Evolutionary conservation across 2,888 invertebrate species (phyloP), one percentile per base, ranked within the genome.

Genomic region (Aelia acuminata): DNA sequence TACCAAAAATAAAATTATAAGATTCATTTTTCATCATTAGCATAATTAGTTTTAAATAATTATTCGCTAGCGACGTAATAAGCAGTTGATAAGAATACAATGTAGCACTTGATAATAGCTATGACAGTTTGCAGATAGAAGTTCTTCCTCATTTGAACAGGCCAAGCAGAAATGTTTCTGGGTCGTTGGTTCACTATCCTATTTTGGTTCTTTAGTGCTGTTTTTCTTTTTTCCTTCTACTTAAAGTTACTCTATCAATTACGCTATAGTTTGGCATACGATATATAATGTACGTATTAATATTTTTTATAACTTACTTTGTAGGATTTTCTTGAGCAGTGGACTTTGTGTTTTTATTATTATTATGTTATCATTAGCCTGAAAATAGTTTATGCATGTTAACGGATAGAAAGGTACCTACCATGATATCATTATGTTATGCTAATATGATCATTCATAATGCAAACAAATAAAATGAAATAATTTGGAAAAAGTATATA

Each of bases 81-180:
- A 39, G 22, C 43, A 80, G 43, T 20, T n/a, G n/a, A 80, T 80
- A 43, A 80, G 43, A 5, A 20, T 1, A 75, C 22, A 80, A 47
- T 80, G 43, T 39, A 80, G 80, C 43, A 39, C 43, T 20, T 47
- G 43, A 47, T 80, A 47, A 39, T 43, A 43, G n/a, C n/a, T 26
- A n/a, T 39, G 43, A 43, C 80, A 80, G 22, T n/a, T 80, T 1
- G 80, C n/a, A 13, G 80, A 80, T 80, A 80, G n/a, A 70, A 70
- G 63, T 35, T 20, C 63, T 70, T 35, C 31, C 18, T 35, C 20
- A 18, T 31, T 35, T 7, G 31, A 70, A 35, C 7, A 70, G 31
- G 26, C 57, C 8, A 63, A 7, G n/a, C n/a, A 43, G 43, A 80
- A 80, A 39, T 80, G 43, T 43, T 80, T 43, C n/a, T 80, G n/a